Evolutionary conservation across 2,888 invertebrate genomes (phyloP), one percentile per base, ranked within the genome.

Genomic region (Brachyptera putata): DNA sequence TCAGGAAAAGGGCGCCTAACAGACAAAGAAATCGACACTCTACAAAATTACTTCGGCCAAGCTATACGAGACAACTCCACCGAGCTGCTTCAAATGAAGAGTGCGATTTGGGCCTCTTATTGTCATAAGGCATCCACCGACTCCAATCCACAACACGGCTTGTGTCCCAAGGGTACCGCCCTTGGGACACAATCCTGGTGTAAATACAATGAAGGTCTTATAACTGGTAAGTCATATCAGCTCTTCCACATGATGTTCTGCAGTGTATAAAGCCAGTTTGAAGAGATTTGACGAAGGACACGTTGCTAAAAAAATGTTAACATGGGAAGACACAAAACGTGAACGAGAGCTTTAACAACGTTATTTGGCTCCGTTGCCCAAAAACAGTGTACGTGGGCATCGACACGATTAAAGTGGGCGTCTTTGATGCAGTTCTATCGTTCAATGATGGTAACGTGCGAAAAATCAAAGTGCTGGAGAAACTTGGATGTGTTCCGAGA

Each of bases 151-250:
- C 46, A 46, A 14, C 63, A 65, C 49, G 37, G 46, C 13, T 43
- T 61, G 16, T 61, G 62, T 34, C 63, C 61, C 7, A 57, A 43
- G 21, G 64, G 50, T n/a, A 18, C 9, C 1, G n/a, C n/a, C n/a
- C n/a, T n/a, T n/a, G n/a, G n/a, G n/a, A n/a, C n/a, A n/a, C 57
- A 57, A n/a, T 58, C 57, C 34, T 64, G 64, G 63, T 62, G 62
- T 46, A 50, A 37, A 21, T 65, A 25, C 25, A 60, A 62, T 14
- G 25, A 14, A 21, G 21, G 48, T 16, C 14, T 50, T 13, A 14
- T 24, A 16, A 24, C 24, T 21, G 18, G n/a, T n/a, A n/a, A n/a
- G n/a, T n/a, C n/a, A n/a, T n/a, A n/a, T n/a, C n/a, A n/a, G n/a
- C n/a, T 13, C 61, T 61, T 2, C 56, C 61, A 34, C 7, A 13